These are phyloP conservation scores for Polymixis lichenea DNA, from an alignment of 2,888 invertebrate species.

Conservation along the genomic window DNA sequence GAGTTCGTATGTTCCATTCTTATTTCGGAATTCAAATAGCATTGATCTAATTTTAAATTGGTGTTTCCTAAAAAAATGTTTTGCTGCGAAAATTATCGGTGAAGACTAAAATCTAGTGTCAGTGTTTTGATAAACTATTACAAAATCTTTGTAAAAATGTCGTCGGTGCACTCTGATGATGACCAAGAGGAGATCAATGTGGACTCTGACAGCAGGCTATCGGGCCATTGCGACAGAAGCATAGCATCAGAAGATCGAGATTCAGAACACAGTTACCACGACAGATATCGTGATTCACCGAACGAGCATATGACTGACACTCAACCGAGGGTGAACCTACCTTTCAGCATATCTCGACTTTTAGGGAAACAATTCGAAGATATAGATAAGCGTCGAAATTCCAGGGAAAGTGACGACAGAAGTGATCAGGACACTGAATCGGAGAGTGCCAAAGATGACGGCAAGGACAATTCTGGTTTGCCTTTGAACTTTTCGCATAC, in stretches of 20 bases:
- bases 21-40: conserved; percentile 60
- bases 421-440: conserved; percentile 89
- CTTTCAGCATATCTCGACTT: conserved; percentile 95
- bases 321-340: conserved; percentile 91
- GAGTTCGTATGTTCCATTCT: conserved; percentile 68
- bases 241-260: conserved; percentile 90
- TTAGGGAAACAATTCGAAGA: conserved; percentile 94
- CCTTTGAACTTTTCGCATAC: conserved; percentile 86
- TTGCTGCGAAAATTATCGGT: conserved; percentile 57
- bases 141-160: conserved; percentile 78
- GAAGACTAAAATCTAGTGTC: conserved; percentile 73
- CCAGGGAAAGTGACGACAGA: conserved; percentile 88
- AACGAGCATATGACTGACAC: conserved; percentile 88
- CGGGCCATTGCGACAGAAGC: conserved; percentile 88
- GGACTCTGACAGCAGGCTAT: conserved; percentile 92
- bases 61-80: conserved; percentile 68
- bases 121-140: conserved; percentile 73
- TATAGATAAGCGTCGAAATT: conserved; percentile 88
- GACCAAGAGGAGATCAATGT: conserved; percentile 93
- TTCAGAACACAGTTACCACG: conserved; percentile 90
- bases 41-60: conserved; percentile 57
- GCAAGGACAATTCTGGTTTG: conserved; percentile 80
- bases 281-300: conserved; percentile 87
- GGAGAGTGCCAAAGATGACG: conserved; percentile 87
- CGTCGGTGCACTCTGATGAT: conserved; percentile 91